Evolutionary conservation across 2,797 vertebrate genomes (phyloP).

Genomic region (Neolamprologus multifasciatus): DNA sequence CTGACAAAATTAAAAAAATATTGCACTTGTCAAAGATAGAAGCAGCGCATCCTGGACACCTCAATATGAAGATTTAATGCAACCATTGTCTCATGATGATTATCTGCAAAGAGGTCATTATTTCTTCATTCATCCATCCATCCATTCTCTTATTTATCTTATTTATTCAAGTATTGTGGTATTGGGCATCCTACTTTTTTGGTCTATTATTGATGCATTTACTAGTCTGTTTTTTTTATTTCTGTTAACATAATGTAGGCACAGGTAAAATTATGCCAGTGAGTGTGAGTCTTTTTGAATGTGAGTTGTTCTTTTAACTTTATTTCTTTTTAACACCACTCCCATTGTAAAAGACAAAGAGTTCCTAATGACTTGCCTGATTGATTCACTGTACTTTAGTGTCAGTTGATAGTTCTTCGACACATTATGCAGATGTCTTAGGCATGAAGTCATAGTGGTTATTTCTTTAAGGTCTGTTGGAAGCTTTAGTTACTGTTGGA

Average conservation of each 20-base stretch:
- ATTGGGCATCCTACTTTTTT: not conserved
- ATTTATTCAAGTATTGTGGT: not conserved
- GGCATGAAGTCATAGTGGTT: not conserved
- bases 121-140: not conserved
- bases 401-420: not conserved
- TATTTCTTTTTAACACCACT: not conserved
- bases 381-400: not conserved
- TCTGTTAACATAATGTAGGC: not conserved
- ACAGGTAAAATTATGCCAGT: not conserved
- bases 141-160: not conserved
- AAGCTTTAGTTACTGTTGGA: not conserved
- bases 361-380: not conserved
- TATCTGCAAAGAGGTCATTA: not conserved
- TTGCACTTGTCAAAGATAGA: not conserved
- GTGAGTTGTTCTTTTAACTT: not conserved
- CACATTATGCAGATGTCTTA: not conserved
- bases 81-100: not conserved
- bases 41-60: not conserved
- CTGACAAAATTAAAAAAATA: conserved; percentile 50
- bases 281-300: not conserved
- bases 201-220: not conserved
- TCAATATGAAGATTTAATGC: not conserved
- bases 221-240: not conserved
- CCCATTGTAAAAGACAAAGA: not conserved
- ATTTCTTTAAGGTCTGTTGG: not conserved